Evolutionary conservation across 2,888 invertebrate genomes (phyloP), one percentile per base, ranked within the genome.

Genomic region (Aplocera efformata): DNA sequence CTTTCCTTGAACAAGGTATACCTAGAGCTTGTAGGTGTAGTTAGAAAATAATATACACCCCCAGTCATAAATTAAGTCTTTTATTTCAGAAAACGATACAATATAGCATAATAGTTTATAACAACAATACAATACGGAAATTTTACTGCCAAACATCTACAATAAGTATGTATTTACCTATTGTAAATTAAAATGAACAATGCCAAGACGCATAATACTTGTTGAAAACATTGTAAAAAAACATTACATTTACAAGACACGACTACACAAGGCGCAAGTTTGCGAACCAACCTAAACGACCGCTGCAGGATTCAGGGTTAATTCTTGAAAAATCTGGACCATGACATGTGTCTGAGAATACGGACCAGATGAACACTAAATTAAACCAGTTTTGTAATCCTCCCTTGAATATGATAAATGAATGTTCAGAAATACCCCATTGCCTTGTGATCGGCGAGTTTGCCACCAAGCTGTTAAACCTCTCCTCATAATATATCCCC

Each of bases 41-140:
- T n/a, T 17, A 17, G 3, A 17, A 17, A 40, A 33, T 20, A 23
- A 28, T 10, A 31, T 23, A 34, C 34, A 51, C 45, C 29, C 22
- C 4, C 35, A 48, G 24, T 75, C 73, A 74, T 82, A 82, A 84
- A 81, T 84, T 82, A 83, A 83, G 82, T 84, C 75, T 79, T 85
- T 85, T 84, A 83, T 83, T 82, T 79, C 76, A 79, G 77, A 84
- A 83, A 85, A 85, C 79, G 78, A 84, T 84, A 85, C 79, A 83
- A 83, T 82, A 82, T 80, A 83, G 85, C 85, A 71, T 82, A 80
- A 77, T 77, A 79, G 73, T 80, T 76, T 76, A 71, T 80, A 79
- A 82, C 74, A 85, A 84, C 78, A 81, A 79, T 79, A 81, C 77
- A 76, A 72, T 74, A 76, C 71, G 67, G 71, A 75, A 75, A 73